Evolutionary conservation across 2,888 invertebrate genomes (phyloP).

Genomic region (Drosophila conformis): DNA sequence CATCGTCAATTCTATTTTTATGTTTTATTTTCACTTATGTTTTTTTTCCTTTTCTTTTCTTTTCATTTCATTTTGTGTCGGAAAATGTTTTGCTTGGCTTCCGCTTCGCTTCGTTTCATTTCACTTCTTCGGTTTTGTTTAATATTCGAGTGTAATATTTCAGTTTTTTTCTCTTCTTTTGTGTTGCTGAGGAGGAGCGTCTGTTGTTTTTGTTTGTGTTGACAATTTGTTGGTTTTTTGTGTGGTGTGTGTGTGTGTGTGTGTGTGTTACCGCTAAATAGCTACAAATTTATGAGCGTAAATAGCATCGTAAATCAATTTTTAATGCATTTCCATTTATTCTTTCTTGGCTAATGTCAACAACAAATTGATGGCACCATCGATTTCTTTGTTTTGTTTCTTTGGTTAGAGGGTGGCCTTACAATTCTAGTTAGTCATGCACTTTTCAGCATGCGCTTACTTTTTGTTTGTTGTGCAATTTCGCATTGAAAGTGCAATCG

Average conservation of each 20-base stretch:
- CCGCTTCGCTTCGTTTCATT: constrained; percentile 57
- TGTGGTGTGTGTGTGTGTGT: constrained; percentile 38
- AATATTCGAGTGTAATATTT: constrained; percentile 80
- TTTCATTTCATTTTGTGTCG: constrained; percentile 4
- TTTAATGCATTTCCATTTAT: constrained; percentile 79
- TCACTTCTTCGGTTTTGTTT: constrained; percentile 48
- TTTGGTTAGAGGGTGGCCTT: not conserved
- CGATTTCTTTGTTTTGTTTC: not conserved
- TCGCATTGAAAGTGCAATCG: constrained; percentile 21
- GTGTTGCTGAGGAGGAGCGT: constrained; percentile 45
- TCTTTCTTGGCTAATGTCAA: constrained; percentile 51
- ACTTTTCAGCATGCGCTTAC: not conserved
- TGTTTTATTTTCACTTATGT: constrained; percentile 76
- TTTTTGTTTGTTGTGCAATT: not conserved
- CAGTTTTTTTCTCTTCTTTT: constrained; percentile 56
- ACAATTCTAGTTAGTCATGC: not conserved
- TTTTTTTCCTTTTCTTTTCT: constrained; percentile 21
- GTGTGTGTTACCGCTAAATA: constrained; percentile 77
- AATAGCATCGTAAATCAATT: constrained; percentile 76
- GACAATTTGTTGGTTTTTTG: constrained; percentile 74
- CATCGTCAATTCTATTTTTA: constrained; percentile 81
- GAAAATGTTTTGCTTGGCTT: constrained; percentile 58
- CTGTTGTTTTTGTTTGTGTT: constrained; percentile 50
- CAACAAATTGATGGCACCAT: constrained; percentile 54
- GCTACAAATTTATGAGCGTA: constrained; percentile 80